These are phyloP conservation scores for Hartigia nigra DNA, from an alignment of 2,888 invertebrate species.

Conservation along the genomic window DNA sequence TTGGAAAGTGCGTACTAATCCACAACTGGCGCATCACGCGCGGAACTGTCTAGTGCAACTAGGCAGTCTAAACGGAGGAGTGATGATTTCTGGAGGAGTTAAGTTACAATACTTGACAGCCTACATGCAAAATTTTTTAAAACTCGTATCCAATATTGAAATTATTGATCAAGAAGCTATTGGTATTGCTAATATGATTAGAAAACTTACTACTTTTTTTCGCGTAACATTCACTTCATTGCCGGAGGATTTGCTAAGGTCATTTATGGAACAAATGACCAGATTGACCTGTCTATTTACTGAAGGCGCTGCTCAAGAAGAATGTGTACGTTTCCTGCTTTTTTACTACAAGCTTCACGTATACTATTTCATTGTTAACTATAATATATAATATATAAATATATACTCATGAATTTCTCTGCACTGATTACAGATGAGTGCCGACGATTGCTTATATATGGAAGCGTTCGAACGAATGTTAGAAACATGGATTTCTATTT, in stretches of 20 bases:
- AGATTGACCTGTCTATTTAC: conserved; percentile 74
- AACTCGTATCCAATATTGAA: conserved; percentile 71
- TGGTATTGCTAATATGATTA: conserved; percentile 75
- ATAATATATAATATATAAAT: neutral
- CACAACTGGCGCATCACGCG: conserved; percentile 81
- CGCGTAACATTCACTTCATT: conserved; percentile 67
- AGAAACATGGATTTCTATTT: conserved; percentile 74
- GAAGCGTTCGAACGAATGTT: conserved; percentile 78
- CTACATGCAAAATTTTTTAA: conserved; percentile 73
- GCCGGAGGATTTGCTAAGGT: conserved; percentile 66
- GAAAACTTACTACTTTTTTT: conserved; percentile 73
- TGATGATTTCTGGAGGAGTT: conserved; percentile 67
- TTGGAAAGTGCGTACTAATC: conserved; percentile 81
- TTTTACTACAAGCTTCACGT: neutral
- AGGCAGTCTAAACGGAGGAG: conserved; percentile 74
- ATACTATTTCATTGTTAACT: neutral
- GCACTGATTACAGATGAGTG: conserved; percentile 56
- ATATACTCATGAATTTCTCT: neutral
- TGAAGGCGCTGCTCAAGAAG: conserved; percentile 74
- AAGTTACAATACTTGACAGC: conserved; percentile 70
- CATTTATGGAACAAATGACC: conserved; percentile 73
- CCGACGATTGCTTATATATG: conserved; percentile 70
- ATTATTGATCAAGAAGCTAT: conserved; percentile 75
- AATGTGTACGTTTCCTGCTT: conserved; percentile 68
- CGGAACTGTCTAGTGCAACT: conserved; percentile 86